Evolutionary conservation across 1,140 invertebrate species (phyloP), one percentile per base, ranked within the genome.

Genomic region (Eueides isabella): DNA sequence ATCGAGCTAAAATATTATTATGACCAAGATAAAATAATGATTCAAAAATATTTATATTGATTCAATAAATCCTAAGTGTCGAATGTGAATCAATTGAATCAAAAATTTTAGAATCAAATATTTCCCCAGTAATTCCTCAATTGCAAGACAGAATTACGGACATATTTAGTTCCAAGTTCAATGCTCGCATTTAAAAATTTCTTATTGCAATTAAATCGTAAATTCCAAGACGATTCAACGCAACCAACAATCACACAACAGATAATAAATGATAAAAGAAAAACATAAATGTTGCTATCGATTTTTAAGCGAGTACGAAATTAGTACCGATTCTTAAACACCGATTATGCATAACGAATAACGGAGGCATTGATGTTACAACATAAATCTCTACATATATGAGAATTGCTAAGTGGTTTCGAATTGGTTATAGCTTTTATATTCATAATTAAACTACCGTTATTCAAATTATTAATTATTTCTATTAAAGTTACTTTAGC

Each of bases 181-280:
- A 80, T 81, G 86, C 78, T 78, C 88, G 74, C 81, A 55, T 76
- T 72, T 79, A 83, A 87, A 85, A 84, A 78, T 74, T 76, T 79
- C 19, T 86, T 84, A 80, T 77, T 76, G 83, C 89, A 90, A 92
- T 92, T 92, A 92, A 90, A 90, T 88, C 86, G 89, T 92, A 92
- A 89, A 92, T 90, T 87, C 85, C 83, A 76, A 84, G 84, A 85
- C 83, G 88, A 85, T 86, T 68, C 85, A 78, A 82, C 83, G 82
- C 82, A 90, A 89, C 89, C 87, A 83, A 92, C 89, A 90, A 92
- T 92, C 89, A 91, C 83, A 90, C 86, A 81, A 84, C 84, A 89
- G 86, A 90, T 86, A 87, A 89, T 86, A 89, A 88, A 88, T 89
- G 80, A 81, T 78, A 74, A 78, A 84, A 86, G 82, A 84, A 81